These are phyloP conservation scores for Hyaena hyaena DNA, from an alignment of 2,113 vertebrate species.

Conservation along the genomic window DNA sequence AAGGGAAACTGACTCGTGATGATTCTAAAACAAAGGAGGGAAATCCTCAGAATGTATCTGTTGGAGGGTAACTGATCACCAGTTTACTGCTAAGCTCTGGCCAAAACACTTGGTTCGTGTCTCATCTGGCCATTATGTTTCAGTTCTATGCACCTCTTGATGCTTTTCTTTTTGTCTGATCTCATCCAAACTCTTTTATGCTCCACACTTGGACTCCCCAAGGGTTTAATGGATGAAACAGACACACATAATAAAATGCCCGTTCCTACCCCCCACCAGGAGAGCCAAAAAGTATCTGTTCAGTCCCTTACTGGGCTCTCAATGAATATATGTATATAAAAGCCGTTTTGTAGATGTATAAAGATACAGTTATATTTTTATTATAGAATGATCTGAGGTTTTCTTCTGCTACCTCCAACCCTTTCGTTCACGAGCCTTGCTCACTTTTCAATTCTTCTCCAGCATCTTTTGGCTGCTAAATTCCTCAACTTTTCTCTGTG, in stretches of 20 bases:
- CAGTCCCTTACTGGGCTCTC: neutral
- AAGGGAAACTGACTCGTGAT: neutral
- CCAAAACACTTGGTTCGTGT: neutral
- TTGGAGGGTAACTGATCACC: neutral
- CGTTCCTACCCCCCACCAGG: neutral
- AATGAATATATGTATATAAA: neutral
- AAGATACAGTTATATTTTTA: neutral
- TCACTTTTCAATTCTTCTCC: neutral
- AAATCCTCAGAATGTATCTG: neutral
- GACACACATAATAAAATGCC: neutral
- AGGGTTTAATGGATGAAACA: neutral
- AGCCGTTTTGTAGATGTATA: neutral
- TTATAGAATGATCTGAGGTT: neutral
- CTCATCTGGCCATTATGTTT: neutral
- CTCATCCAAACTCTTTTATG: neutral
- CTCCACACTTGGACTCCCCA: neutral
- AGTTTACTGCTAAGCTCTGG: neutral
- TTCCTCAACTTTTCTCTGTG: neutral
- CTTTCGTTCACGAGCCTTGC: neutral
- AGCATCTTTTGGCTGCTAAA: neutral
- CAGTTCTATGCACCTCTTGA: neutral
- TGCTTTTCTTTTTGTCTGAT: slow-evolving; percentile 42
- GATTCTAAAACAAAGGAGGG: neutral
- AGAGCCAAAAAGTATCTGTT: neutral
- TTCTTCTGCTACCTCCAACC: neutral